Conservation (phyloP, 2,797 vertebrate species). For the Delichon dasypus region DNA sequence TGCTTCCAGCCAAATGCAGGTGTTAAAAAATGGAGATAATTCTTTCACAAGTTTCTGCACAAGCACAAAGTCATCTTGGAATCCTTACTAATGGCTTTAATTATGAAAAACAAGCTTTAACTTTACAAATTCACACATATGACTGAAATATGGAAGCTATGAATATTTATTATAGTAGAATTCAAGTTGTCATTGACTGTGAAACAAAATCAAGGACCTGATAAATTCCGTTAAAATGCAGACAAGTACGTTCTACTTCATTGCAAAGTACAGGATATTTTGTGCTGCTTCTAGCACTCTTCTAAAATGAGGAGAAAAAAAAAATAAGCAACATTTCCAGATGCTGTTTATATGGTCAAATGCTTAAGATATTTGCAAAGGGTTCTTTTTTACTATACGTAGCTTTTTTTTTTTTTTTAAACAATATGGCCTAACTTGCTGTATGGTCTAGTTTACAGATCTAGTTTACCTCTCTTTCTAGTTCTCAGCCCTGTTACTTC, state of each 20-base stretch:
- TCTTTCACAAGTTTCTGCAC: neutral
- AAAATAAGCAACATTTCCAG: neutral
- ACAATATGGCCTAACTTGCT: neutral
- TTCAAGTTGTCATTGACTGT: neutral
- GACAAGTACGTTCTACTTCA: neutral
- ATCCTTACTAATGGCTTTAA: slow-evolving; percentile 13
- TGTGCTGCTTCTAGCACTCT: neutral
- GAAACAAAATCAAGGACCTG: slow-evolving; percentile 1
- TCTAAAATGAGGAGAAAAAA: neutral
- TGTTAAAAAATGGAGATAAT: neutral
- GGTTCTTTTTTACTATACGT: neutral
- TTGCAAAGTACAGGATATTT: neutral
- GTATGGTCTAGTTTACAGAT: neutral
- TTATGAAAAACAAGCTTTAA: neutral
- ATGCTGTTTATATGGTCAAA: neutral
- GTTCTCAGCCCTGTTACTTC: neutral
- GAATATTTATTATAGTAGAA: slow-evolving; percentile 43
- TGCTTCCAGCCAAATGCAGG: neutral
- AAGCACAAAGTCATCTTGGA: neutral
- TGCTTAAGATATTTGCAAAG: neutral
- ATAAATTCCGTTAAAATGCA: slow-evolving; percentile 37
- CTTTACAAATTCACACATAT: neutral
- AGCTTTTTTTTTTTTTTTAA: neutral
- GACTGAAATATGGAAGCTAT: neutral
- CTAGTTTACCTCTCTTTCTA: neutral